These are phyloP conservation scores for Tinea pellionella DNA, from an alignment of 2,888 invertebrate species.

Conservation along the genomic window DNA sequence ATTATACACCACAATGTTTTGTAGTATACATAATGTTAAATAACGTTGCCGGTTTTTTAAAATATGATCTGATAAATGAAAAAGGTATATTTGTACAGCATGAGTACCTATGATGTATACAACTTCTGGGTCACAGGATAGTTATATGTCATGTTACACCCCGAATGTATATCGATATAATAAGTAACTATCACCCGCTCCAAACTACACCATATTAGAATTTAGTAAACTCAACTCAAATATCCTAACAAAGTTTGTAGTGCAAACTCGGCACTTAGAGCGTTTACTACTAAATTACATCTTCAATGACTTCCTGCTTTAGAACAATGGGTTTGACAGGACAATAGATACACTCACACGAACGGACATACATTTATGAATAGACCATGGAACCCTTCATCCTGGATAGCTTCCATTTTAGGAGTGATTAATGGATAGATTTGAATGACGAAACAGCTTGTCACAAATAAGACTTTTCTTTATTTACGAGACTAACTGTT, in stretches of 20 bases:
- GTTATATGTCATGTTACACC: too few species aligned
- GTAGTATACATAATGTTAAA: too few species aligned
- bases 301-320: conserved; percentile 13
- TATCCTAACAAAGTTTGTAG: neutral
- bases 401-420: conserved; percentile 8
- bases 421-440: conserved; percentile 5
- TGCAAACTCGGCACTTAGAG: neutral
- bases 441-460: conserved; percentile 13
- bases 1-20: too few species aligned
- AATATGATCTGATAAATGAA: too few species aligned
- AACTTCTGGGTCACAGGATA: too few species aligned
- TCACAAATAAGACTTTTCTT: neutral
- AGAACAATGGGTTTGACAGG: conserved; percentile 8
- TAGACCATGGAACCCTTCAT: conserved; percentile 8
- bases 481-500: too few species aligned
- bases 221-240: neutral
- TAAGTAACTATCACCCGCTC: neutral
- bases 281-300: neutral
- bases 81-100: too few species aligned
- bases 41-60: too few species aligned
- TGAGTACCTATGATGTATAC: too few species aligned
- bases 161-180: too few species aligned
- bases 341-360: neutral
- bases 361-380: conserved; percentile 4
- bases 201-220: neutral